phyloP scores from a whole-genome alignment of 2,797 vertebrate species.

The Acrossocheilus wenchowensis region DNA sequence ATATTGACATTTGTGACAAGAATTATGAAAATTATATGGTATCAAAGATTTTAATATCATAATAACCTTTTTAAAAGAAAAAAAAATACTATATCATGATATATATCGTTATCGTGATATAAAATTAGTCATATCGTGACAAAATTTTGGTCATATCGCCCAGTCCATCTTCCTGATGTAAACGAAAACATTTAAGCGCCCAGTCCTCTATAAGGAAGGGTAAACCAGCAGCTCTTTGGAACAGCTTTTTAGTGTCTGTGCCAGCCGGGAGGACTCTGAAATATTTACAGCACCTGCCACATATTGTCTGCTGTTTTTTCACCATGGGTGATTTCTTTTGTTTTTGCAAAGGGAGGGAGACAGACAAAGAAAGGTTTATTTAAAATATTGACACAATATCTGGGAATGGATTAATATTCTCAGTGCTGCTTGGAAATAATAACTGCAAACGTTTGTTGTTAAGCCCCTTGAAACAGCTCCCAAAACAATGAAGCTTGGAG shows the following conservation, averaged over 20 bases:
- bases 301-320: conserved; percentile 58
- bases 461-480: conserved; percentile 14
- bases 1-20: no score
- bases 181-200: conserved; percentile 22
- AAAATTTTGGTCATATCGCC: no score
- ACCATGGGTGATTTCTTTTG: conserved; percentile 52
- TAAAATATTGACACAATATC: conserved; percentile 24
- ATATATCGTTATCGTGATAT: no score
- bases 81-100: no score
- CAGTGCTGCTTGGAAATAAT: conserved; percentile 30
- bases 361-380: background rate
- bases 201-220: conserved; percentile 43
- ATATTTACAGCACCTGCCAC: conserved; percentile 64
- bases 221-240: conserved; percentile 15
- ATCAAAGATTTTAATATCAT: no score
- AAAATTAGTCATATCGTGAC: no score
- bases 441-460: conserved; percentile 30
- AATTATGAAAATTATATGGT: no score
- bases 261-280: conserved; percentile 53
- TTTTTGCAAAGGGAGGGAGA: background rate
- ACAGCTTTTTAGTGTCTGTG: conserved; percentile 39
- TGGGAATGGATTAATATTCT: conserved; percentile 30
- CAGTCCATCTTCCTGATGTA: background rate
- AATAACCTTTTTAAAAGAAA: no score
- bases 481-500: background rate